Evolutionary conservation across 2,797 vertebrate species (phyloP).

Genomic region (Enteromius paludinosus): DNA sequence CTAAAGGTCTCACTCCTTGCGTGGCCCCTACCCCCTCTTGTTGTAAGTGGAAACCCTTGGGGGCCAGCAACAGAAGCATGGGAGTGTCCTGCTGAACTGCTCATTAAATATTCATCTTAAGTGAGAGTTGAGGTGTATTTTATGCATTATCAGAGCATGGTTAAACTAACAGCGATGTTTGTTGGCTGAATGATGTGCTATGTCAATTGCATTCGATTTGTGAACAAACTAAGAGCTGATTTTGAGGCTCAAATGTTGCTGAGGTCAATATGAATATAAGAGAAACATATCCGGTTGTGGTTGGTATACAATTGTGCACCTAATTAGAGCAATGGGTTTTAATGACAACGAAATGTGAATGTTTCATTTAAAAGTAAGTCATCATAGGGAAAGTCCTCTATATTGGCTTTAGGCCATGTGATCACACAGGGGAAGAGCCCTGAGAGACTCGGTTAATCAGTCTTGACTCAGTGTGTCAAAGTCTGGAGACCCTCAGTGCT

Average conservation of each 20-base stretch:
- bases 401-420: conserved; percentile 30
- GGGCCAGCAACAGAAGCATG: conserved; percentile 37
- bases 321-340: neutral
- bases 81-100: conserved; percentile 54
- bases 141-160: conserved; percentile 47
- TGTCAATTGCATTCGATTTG: conserved; percentile 9
- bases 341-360: conserved; percentile 6
- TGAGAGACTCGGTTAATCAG: conserved; percentile 53
- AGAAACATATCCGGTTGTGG: neutral
- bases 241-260: conserved; percentile 14
- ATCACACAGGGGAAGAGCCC: conserved; percentile 44
- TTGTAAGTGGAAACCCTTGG: conserved; percentile 58
- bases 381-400: conserved; percentile 32
- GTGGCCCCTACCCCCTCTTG: conserved; percentile 39
- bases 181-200: conserved; percentile 12
- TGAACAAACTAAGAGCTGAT: conserved; percentile 20
- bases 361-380: conserved; percentile 41
- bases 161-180: conserved; percentile 45
- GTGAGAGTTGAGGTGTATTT: conserved; percentile 47
- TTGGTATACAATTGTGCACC: neutral
- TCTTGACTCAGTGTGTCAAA: conserved; percentile 44
- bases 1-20: neutral
- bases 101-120: conserved; percentile 65
- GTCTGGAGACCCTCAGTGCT: conserved; percentile 52
- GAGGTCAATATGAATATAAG: neutral